Base-by-base conservation (phyloP, 2,888 invertebrate species). In the Pammene aurita region DNA sequence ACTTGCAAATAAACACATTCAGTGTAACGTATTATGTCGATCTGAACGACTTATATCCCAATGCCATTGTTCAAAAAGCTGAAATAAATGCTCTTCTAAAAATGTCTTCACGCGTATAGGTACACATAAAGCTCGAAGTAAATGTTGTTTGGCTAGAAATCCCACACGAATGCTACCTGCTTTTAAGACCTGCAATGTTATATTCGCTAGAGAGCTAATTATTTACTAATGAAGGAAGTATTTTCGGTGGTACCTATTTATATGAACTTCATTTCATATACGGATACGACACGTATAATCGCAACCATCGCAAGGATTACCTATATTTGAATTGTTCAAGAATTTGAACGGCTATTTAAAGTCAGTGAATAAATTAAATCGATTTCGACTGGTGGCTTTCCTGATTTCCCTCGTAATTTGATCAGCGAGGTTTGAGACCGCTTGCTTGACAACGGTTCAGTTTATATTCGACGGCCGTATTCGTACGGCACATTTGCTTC, bases 401-500 rank as follows among this genome's bases (percentile, higher is more conserved):
- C 74, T 77, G 80, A 82, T 80, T 81, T 79, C 76, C 74, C 73
- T 74, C 73, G 79, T 81, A 81, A 85, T 85, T 84, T 83, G 84
- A 84, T 85, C 81, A 80, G 78, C 76, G 73, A 79, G 78, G 78
- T 81, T 82, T 77, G 73, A 75, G 76, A 78, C 76, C 78, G 80
- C 77, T 79, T 80, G 79, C 81, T 83, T 74, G 81, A 78, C 81
- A 86, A 84, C 80, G 84, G 84, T 85, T 87, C 84, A 82, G 86
- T 88, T 88, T 89, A 89, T 87, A 87, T 88, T 86, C 87, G 86
- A 80, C 81, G 87, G 82, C 82, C 83, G 84, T 85, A 81, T 86
- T 81, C 82, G 84, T 83, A 87, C 86, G 90, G 88, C 83, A 89
- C 88, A 89, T 90, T 91, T 91, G 85, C 86, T 89, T 88, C 85